Evolutionary conservation across 2,888 invertebrate genomes (phyloP).

Genomic region (Sarcophaga subvicina): DNA sequence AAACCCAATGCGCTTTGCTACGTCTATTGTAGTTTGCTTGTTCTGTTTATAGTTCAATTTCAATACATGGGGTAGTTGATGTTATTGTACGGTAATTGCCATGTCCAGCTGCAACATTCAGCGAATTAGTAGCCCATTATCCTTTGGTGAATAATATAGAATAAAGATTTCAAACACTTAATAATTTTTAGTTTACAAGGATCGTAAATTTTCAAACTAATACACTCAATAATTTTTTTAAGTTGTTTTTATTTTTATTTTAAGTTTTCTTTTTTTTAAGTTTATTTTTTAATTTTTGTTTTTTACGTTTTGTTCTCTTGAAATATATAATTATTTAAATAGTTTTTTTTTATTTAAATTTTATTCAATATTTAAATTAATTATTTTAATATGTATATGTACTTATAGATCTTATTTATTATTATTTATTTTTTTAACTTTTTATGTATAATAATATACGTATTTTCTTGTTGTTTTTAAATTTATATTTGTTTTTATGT

Average conservation of each 20-base stretch:
- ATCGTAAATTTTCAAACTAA: background rate
- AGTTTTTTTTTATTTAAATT: conserved; percentile 54
- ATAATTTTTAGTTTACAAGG: too few relatives aligned
- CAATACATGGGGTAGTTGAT: too few relatives aligned
- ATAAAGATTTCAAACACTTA: too few relatives aligned
- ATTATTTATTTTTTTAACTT: conserved; percentile 27
- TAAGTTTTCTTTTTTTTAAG: conserved; percentile 56
- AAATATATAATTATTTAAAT: conserved; percentile 64
- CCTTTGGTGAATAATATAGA: too few relatives aligned
- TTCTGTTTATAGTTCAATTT: too few relatives aligned
- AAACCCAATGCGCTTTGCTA: too few relatives aligned
- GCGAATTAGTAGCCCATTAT: too few relatives aligned
- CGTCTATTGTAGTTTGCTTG: too few relatives aligned
- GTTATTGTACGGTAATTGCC: too few relatives aligned
- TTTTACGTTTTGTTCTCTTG: conserved; percentile 45
- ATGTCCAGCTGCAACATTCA: too few relatives aligned
- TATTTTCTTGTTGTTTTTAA: conserved; percentile 4
- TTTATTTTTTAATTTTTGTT: conserved; percentile 52
- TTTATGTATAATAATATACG: conserved; percentile 61
- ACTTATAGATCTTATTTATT: conserved; percentile 42
- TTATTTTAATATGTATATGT: conserved; percentile 59
- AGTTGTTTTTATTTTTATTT: conserved; percentile 67
- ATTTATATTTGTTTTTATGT: conserved; percentile 31
- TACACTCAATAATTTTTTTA: conserved; percentile 5
- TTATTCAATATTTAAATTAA: conserved; percentile 59